Base-by-base conservation (phyloP, 2,888 invertebrate genomes). In the Caenorhabditis panamensis region DNA sequence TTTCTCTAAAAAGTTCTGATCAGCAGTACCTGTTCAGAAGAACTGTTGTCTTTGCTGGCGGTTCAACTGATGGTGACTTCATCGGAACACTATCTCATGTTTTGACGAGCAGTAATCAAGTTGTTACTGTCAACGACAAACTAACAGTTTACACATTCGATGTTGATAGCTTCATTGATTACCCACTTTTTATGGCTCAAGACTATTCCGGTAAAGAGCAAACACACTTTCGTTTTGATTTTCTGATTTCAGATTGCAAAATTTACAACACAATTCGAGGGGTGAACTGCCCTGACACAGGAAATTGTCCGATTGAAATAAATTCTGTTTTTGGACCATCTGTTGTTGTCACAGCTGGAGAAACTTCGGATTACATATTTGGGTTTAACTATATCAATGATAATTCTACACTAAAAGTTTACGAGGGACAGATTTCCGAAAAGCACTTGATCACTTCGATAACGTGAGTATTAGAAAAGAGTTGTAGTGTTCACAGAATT, bases 71-170 rank as follows among this genome's bases (percentile, higher is more conserved):
- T 11, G 49, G 49, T 2, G 49, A 49, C 1, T 49, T 49, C 20
- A 49, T 49, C 20, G 49, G 49, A 18, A 49, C 49, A 3, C 16
- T 49, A 6, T 20, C 4, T 16, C 49, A 49, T 20, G 49, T 49
- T 20, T 49, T 49, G 5, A 18, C 13, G 5, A 13, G 11, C 22
- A 20, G 20, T 16, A 49, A 20, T 20, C 49, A 49, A 20, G 20
- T 49, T 49, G 49, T 49, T 18, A 49, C 49, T 49, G 49, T 49
- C 49, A 49, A 49, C 20, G 49, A 49, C 20, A 49, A 49, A 20
- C 6, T 49, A 20, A 49, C 49, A 6, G 22, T 49, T 22, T 49
- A 20, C 20, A 49, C 49, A 5, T 49, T 49, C 20, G 49, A 49
- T 49, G 5, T 49, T 6, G 18, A 49, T 6, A 49, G 16, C 2